These are phyloP conservation scores for Heliconius sara DNA, from an alignment of 2,888 invertebrate species.

Conservation along the genomic window DNA sequence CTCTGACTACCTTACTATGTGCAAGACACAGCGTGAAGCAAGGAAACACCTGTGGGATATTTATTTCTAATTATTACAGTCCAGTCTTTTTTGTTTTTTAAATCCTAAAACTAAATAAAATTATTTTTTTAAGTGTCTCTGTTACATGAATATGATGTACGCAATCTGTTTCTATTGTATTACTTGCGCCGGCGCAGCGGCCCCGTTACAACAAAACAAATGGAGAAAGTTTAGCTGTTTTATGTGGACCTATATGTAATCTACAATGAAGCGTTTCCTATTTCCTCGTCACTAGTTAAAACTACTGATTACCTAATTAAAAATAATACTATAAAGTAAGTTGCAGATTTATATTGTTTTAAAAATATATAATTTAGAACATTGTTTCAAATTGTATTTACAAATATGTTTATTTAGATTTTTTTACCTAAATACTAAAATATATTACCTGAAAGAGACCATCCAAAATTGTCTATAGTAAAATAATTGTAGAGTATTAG, in stretches of 20 bases:
- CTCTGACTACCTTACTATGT: too few relatives aligned
- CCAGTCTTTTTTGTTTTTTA: neutral
- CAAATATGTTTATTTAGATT: too few relatives aligned
- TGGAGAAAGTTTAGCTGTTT: constrained; percentile 73
- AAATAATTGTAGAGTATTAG: neutral
- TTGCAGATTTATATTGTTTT: neutral
- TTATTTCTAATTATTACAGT: neutral
- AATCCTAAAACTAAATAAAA: neutral
- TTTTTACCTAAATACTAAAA: too few relatives aligned
- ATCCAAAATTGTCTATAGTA: neutral
- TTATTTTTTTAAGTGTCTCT: constrained; percentile 36
- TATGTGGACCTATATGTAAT: constrained; percentile 64
- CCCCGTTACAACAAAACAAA: constrained; percentile 70
- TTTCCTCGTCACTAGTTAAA: constrained; percentile 57
- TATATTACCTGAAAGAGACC: too few relatives aligned
- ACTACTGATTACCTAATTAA: constrained; percentile 1
- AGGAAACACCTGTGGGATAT: neutral
- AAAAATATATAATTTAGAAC: too few relatives aligned
- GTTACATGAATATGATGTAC: constrained; percentile 52
- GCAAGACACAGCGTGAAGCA: too few relatives aligned
- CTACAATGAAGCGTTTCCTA: constrained; percentile 65
- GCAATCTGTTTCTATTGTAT: constrained; percentile 53
- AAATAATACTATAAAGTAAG: constrained; percentile 4
- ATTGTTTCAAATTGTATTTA: too few relatives aligned
- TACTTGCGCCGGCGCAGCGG: constrained; percentile 56